Evolutionary conservation across 2,888 invertebrate species (phyloP).

Genomic region (Hydrotaea cyrtoneurina): DNA sequence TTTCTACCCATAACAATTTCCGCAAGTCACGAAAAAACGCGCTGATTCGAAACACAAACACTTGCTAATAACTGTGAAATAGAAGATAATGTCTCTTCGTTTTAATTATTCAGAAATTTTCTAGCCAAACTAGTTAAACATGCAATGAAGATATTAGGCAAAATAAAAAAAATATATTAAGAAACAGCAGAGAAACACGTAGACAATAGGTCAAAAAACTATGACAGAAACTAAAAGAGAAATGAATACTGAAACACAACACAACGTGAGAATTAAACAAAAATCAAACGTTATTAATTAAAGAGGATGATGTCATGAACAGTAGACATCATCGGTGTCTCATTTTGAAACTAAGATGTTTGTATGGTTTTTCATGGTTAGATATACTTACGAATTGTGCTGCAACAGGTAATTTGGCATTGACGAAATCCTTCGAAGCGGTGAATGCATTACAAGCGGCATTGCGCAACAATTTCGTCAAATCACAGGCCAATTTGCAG

Average conservation of each 20-base stretch:
- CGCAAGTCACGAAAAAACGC: too few species aligned
- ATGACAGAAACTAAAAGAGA: slow-evolving; percentile 29
- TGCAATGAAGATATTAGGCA: slow-evolving; percentile 22
- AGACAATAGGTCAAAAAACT: slow-evolving; percentile 49
- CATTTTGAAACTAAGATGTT: not conserved
- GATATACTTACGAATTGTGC: slow-evolving; percentile 82
- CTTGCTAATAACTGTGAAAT: not conserved
- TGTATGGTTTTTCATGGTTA: not conserved
- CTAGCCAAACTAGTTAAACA: slow-evolving; percentile 14
- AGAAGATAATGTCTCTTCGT: not conserved
- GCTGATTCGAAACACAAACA: too few species aligned
- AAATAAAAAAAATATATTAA: not conserved
- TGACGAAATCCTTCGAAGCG: slow-evolving; percentile 82
- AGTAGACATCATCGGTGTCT: not conserved
- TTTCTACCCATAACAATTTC: too few species aligned
- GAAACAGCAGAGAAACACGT: slow-evolving; percentile 1
- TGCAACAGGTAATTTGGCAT: slow-evolving; percentile 82
- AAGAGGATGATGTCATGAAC: slow-evolving; percentile 37
- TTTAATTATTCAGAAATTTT: not conserved
- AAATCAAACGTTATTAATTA: slow-evolving; percentile 37
- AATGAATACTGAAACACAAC: not conserved
- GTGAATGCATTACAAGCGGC: slow-evolving; percentile 81
- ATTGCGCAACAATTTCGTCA: slow-evolving; percentile 83
- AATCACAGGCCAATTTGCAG: slow-evolving; percentile 83
- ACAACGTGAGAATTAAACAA: not conserved